A percentile compares a stretch with the other conserved stretches of the same genome.
Evolutionary conservation across 2,888 invertebrate genomes (phyloP).

Genomic region (Geophilus truncorum): DNA sequence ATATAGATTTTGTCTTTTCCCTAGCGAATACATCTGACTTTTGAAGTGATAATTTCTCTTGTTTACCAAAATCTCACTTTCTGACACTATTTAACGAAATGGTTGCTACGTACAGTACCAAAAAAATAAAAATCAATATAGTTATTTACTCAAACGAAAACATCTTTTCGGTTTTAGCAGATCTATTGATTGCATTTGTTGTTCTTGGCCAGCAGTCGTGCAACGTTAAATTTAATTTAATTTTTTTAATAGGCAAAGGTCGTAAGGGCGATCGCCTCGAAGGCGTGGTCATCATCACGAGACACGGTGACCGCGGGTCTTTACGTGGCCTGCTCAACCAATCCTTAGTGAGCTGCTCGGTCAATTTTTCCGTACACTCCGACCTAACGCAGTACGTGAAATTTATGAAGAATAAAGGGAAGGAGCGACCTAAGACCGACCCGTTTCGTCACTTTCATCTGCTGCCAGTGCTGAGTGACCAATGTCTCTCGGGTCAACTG

Average conservation of each 20-base stretch:
- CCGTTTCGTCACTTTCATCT: slow-evolving; percentile 81
- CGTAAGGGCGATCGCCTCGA: slow-evolving; percentile 50
- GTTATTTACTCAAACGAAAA: too few relatives aligned
- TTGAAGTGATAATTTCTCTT: too few relatives aligned
- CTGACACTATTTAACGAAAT: too few relatives aligned
- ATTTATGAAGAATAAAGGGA: slow-evolving; percentile 36
- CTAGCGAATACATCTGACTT: too few relatives aligned
- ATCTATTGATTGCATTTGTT: background rate
- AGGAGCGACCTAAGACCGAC: slow-evolving; percentile 30
- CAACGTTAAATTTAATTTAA: background rate
- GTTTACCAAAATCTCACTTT: too few relatives aligned
- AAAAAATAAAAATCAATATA: too few relatives aligned
- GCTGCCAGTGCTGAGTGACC: slow-evolving; percentile 60
- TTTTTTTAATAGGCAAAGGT: slow-evolving; percentile 25
- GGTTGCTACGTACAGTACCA: too few relatives aligned
- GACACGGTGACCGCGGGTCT: slow-evolving; percentile 87
- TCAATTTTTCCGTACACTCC: slow-evolving; percentile 58
- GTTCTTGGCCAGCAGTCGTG: background rate
- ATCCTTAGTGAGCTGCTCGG: slow-evolving; percentile 69
- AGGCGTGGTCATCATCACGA: slow-evolving; percentile 67
- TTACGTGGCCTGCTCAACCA: slow-evolving; percentile 75
- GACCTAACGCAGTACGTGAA: slow-evolving; percentile 38
- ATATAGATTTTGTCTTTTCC: too few relatives aligned
- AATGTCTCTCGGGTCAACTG: slow-evolving; percentile 76
- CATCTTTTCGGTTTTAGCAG: too few relatives aligned